Evolutionary conservation across 64 coral and sea anemone genomes (phyloP).

Genomic region (Montipora sp.): DNA sequence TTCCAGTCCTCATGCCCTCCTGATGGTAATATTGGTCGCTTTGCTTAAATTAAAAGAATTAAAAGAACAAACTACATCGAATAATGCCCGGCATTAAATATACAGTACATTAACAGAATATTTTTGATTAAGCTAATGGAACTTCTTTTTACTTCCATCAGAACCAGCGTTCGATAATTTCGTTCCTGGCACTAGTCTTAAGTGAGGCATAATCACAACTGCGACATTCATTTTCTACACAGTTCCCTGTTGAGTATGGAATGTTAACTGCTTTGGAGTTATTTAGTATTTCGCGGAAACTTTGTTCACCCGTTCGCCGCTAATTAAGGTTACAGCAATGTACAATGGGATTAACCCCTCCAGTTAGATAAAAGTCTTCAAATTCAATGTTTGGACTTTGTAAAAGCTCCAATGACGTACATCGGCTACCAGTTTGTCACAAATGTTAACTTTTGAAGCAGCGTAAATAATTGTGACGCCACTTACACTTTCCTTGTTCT

Average conservation of each 20-base stretch:
- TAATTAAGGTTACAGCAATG: slow-evolving; percentile 31
- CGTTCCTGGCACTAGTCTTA: background rate
- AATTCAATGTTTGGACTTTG: slow-evolving; percentile 22
- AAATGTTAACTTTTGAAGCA: background rate
- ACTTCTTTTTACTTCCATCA: background rate
- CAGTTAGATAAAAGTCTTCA: slow-evolving; percentile 7
- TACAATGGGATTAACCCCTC: background rate
- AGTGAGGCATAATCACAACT: background rate
- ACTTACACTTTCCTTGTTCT: background rate
- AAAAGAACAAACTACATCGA: slow-evolving; percentile 8
- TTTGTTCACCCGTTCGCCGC: background rate
- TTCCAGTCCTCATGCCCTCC: too few relatives aligned
- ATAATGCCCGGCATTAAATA: background rate
- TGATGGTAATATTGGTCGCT: too few relatives aligned
- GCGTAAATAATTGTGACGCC: background rate
- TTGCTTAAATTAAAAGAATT: background rate
- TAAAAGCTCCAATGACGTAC: slow-evolving; percentile 23
- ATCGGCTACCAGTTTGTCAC: background rate
- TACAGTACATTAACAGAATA: slow-evolving; percentile 28
- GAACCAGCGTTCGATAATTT: background rate
- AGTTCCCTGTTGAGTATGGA: background rate
- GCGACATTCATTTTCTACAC: background rate
- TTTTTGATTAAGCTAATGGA: slow-evolving; percentile 4
- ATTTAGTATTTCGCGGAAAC: background rate
- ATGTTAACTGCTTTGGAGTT: background rate